These are phyloP conservation scores for Panthera leo DNA, from an alignment of 2,113 vertebrate species.

Conservation along the genomic window DNA sequence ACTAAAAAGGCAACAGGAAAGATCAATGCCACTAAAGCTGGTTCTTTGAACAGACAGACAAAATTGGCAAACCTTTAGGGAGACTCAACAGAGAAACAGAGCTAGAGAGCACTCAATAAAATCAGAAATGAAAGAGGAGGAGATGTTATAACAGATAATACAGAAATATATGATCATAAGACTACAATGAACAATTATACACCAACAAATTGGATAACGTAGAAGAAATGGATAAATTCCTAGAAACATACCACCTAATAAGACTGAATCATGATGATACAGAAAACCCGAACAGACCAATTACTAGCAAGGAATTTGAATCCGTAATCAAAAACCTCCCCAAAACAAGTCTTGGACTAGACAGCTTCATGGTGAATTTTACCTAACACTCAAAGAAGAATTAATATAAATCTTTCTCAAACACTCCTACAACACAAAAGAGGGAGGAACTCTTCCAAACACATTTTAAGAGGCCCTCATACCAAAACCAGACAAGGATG, in stretches of 20 bases:
- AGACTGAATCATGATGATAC: background rate
- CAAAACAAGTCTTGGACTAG: background rate
- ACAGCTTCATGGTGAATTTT: background rate
- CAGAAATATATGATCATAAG: background rate
- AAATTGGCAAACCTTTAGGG: background rate
- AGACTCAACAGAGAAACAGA: background rate
- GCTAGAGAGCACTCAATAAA: background rate
- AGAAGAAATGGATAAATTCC: background rate
- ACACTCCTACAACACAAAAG: background rate
- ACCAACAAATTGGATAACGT: background rate
- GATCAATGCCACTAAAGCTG: background rate
- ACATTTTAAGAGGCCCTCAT: background rate
- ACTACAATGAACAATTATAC: background rate
- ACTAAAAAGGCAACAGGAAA: background rate
- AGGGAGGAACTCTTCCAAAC: background rate
- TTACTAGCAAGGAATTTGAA: background rate
- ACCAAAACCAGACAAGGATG: background rate
- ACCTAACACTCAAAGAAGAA: background rate
- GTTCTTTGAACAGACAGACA: background rate
- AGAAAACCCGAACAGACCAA: background rate
- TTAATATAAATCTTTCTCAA: background rate
- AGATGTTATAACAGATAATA: background rate
- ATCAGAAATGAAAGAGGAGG: background rate
- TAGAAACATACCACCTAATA: background rate
- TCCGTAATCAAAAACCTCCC: background rate